These are phyloP conservation scores for Hylaea fasciaria DNA, from an alignment of 2,888 invertebrate genomes.

Conservation along the genomic window DNA sequence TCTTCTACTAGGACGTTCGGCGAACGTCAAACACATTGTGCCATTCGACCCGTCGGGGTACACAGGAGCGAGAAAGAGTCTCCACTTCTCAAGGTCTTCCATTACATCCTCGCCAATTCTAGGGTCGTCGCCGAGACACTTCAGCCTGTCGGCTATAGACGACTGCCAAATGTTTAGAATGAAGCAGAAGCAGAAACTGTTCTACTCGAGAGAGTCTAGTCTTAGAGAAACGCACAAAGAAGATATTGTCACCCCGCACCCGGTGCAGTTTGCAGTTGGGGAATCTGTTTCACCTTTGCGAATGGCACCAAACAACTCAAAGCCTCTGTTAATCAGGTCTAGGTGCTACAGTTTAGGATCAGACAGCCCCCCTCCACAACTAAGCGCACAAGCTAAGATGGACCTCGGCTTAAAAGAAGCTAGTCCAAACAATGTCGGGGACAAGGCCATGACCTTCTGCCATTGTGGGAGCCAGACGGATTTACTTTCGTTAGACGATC, in stretches of 20 bases:
- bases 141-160: slow-evolving; percentile 88
- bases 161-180: slow-evolving; percentile 80
- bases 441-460: slow-evolving; percentile 82
- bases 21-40: slow-evolving; percentile 90
- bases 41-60: slow-evolving; percentile 89
- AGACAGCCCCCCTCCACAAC: slow-evolving; percentile 79
- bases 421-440: slow-evolving; percentile 71
- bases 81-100: slow-evolving; percentile 67
- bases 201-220: slow-evolving; percentile 75
- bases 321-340: slow-evolving; percentile 67
- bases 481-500: slow-evolving; percentile 86
- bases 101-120: slow-evolving; percentile 78
- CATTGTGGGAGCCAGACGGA: slow-evolving; percentile 91
- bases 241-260: slow-evolving; percentile 63
- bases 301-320: slow-evolving; percentile 56
- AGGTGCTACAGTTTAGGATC: slow-evolving; percentile 89
- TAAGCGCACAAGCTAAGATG: slow-evolving; percentile 87
- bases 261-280: slow-evolving; percentile 88
- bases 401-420: slow-evolving; percentile 86
- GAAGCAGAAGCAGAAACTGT: slow-evolving; percentile 74
- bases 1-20: slow-evolving; percentile 88
- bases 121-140: slow-evolving; percentile 87
- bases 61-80: slow-evolving; percentile 80
- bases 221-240: slow-evolving; percentile 76
- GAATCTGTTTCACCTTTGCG: slow-evolving; percentile 85